Evolutionary conservation across 1,140 invertebrate genomes (phyloP).

Genomic region (Eriosoma lanigerum): DNA sequence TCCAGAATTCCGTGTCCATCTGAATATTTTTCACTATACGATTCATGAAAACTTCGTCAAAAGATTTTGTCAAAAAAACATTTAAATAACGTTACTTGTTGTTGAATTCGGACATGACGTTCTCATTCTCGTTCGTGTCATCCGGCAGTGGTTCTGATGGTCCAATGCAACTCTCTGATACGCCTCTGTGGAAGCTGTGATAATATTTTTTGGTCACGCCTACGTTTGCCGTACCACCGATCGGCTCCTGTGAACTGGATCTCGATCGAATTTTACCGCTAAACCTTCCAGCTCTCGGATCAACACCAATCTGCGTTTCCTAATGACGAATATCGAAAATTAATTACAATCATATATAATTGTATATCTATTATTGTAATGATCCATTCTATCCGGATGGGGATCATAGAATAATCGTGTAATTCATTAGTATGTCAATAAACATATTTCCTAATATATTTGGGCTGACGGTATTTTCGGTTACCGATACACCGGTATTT

Average conservation of each 20-base stretch:
- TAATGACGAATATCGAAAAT: constrained; percentile 57
- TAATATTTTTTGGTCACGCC: constrained; percentile 43
- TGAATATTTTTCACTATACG: constrained; percentile 59
- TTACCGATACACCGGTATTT: too few relatives aligned
- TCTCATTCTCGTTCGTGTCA: constrained; percentile 17
- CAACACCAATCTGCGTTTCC: constrained; percentile 72
- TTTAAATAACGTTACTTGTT: not conserved
- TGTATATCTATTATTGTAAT: too few relatives aligned
- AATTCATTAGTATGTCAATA: too few relatives aligned
- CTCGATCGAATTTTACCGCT: constrained; percentile 57
- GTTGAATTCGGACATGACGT: constrained; percentile 48
- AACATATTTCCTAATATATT: too few relatives aligned
- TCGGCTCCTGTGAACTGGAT: constrained; percentile 58
- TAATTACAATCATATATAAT: too few relatives aligned
- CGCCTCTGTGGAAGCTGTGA: constrained; percentile 36
- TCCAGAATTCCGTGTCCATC: constrained; percentile 75
- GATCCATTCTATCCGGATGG: too few relatives aligned
- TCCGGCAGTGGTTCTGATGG: constrained; percentile 35
- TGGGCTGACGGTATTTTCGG: too few relatives aligned
- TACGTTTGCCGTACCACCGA: constrained; percentile 43
- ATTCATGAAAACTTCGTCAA: constrained; percentile 52
- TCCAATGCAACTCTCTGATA: constrained; percentile 40
- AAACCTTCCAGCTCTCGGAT: constrained; percentile 60
- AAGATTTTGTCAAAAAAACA: not conserved
- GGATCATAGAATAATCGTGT: not conserved